Percentiles rank a stretch among this genome's conserved stretches.
Evolutionary conservation across 2,888 invertebrate genomes (phyloP).

Genomic region (Pegoplata infirma): DNA sequence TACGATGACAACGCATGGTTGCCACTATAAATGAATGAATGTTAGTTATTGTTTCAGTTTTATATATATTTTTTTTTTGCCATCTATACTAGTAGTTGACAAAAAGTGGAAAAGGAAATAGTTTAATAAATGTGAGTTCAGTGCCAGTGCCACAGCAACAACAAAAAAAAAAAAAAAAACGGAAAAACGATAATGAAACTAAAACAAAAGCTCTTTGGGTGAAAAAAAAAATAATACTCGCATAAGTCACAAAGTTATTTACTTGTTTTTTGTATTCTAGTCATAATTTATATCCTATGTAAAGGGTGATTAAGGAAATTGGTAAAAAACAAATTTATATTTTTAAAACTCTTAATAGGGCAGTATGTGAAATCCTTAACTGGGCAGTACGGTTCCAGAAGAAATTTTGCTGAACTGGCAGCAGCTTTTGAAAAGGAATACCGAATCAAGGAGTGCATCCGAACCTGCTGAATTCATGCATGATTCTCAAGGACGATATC

Average conservation of each 20-base stretch:
- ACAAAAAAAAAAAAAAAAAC: conserved; percentile 30
- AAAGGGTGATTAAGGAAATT: too few species aligned
- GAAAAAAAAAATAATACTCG: too few species aligned
- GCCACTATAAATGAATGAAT: conserved; percentile 4
- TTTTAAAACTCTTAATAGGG: too few species aligned
- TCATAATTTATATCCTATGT: too few species aligned
- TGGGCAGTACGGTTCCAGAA: too few species aligned
- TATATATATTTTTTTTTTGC: conserved; percentile 7
- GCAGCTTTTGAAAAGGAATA: too few species aligned
- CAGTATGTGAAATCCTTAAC: too few species aligned
- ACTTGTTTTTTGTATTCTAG: conserved; percentile 28
- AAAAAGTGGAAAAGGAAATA: background rate
- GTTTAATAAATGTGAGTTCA: conserved; percentile 37
- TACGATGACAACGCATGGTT: conserved; percentile 36
- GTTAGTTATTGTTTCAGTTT: conserved; percentile 18
- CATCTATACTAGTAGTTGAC: background rate
- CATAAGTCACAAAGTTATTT: conserved; percentile 38
- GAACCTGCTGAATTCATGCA: too few species aligned
- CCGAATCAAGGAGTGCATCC: too few species aligned
- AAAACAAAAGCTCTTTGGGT: background rate
- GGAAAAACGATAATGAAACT: conserved; percentile 16
- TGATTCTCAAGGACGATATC: too few species aligned
- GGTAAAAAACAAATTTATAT: too few species aligned
- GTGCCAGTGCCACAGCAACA: conserved; percentile 19
- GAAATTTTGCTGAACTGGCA: too few species aligned